phyloP scores from a whole-genome alignment of 2,888 invertebrate species.

The Azorinus chamasolen region DNA sequence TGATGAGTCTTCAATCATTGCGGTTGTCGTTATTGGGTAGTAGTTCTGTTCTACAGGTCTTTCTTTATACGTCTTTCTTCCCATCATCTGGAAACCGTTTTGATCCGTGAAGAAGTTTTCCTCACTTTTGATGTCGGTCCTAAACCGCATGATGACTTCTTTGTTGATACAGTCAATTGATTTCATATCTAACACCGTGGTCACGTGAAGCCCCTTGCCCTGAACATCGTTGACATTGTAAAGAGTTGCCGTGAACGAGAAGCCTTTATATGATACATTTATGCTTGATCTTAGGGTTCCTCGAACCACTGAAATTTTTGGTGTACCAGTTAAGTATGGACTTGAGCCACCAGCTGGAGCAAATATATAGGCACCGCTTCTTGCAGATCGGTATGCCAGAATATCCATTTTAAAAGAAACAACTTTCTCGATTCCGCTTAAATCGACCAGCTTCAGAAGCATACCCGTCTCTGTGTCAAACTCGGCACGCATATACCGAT shows the following conservation, averaged over 20 bases:
- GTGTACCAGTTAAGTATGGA: constrained; percentile 62
- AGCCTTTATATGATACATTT: constrained; percentile 89
- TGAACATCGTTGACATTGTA: constrained; percentile 71
- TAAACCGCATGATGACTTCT: constrained; percentile 83
- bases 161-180: constrained; percentile 64
- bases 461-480: constrained; percentile 73
- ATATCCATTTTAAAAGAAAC: constrained; percentile 88
- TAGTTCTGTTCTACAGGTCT: constrained; percentile 82
- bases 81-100: constrained; percentile 83
- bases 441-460: constrained; percentile 92
- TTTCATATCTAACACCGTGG: constrained; percentile 73
- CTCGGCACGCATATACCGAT: constrained; percentile 66
- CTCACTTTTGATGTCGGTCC: constrained; percentile 71
- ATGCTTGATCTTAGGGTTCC: constrained; percentile 95
- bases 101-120: constrained; percentile 83
- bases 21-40: constrained; percentile 83
- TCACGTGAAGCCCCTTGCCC: constrained; percentile 71
- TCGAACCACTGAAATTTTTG: constrained; percentile 93
- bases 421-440: constrained; percentile 90
- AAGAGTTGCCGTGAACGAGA: constrained; percentile 70
- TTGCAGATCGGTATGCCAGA: constrained; percentile 93
- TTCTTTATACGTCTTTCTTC: constrained; percentile 73
- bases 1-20: constrained; percentile 77
- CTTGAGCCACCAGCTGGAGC: constrained; percentile 76
- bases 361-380: constrained; percentile 85